These are phyloP conservation scores for Pelodytes ibericus DNA, from an alignment of 2,797 vertebrate species.

Conservation along the genomic window DNA sequence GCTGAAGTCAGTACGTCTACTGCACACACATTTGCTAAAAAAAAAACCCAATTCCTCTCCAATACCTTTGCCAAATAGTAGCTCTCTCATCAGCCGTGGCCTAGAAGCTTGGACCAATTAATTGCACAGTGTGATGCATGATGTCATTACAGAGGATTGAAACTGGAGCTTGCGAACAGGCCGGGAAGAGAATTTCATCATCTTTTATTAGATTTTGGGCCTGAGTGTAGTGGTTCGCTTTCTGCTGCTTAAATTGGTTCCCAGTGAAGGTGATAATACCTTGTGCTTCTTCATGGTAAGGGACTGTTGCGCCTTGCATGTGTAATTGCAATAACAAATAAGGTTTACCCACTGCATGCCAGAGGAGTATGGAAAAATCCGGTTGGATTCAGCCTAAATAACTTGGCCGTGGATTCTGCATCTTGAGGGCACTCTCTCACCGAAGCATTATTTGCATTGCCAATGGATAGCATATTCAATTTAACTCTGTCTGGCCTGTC, in stretches of 20 bases:
- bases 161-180: constrained; percentile 12
- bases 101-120: constrained; percentile 33
- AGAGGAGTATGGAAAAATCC: not conserved
- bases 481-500: no score
- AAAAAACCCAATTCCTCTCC: constrained; percentile 19
- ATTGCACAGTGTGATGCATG: constrained; percentile 36
- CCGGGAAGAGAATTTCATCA: constrained; percentile 17
- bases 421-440: no score
- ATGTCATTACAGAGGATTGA: constrained; percentile 32
- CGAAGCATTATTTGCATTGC: no score
- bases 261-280: constrained; percentile 17
- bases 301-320: not conserved
- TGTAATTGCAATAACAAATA: not conserved
- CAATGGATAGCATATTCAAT: no score
- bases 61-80: constrained; percentile 23
- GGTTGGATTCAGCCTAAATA: no score
- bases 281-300: constrained; percentile 13
- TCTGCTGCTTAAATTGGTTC: constrained; percentile 5
- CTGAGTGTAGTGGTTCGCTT: constrained; percentile 8
- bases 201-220: constrained; percentile 19
- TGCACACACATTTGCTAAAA: constrained; percentile 17
- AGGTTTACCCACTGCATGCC: not conserved
- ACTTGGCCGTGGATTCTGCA: no score
- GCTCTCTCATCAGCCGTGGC: constrained; percentile 35
- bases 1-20: constrained; percentile 38